Conservation (phyloP, 2,888 invertebrate species). For the Amphipyra tragopoginis region DNA sequence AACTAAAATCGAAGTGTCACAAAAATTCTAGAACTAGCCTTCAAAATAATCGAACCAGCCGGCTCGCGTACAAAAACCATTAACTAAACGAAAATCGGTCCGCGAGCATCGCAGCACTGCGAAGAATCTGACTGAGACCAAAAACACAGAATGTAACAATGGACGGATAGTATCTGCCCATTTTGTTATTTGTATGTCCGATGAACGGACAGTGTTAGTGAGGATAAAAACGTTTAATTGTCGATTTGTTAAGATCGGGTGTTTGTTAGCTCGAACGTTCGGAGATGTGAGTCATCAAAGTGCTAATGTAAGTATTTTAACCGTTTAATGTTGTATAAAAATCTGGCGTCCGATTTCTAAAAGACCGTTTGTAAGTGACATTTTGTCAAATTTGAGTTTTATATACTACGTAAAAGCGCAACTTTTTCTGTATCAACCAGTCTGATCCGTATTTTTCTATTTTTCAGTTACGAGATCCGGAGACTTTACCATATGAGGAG, state of each 20-base stretch:
- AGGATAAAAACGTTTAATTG: conserved; percentile 61
- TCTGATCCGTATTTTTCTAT: no score
- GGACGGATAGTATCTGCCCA: conserved; percentile 73
- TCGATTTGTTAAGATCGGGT: conserved; percentile 58
- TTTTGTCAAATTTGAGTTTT: no score
- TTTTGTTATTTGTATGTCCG: conserved; percentile 66
- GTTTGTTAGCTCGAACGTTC: conserved; percentile 27
- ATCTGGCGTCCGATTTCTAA: no score
- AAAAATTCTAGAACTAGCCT: conserved; percentile 46
- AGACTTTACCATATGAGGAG: no score
- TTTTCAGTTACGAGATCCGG: no score
- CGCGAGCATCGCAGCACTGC: conserved; percentile 56
- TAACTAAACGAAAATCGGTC: conserved; percentile 35
- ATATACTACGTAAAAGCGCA: no score
- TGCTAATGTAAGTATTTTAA: conserved; percentile 37
- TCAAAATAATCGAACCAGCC: conserved; percentile 36
- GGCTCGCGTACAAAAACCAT: conserved; percentile 46
- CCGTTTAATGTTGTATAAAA: background rate
- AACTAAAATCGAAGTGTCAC: conserved; percentile 23
- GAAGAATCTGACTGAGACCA: conserved; percentile 70
- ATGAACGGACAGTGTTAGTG: conserved; percentile 58
- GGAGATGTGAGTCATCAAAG: conserved; percentile 36
- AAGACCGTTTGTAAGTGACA: no score
- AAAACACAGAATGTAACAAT: conserved; percentile 81
- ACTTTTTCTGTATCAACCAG: no score